These are phyloP conservation scores for Rhinopomastus cyanomelas DNA, from an alignment of 2,113 vertebrate species.

Conservation along the genomic window DNA sequence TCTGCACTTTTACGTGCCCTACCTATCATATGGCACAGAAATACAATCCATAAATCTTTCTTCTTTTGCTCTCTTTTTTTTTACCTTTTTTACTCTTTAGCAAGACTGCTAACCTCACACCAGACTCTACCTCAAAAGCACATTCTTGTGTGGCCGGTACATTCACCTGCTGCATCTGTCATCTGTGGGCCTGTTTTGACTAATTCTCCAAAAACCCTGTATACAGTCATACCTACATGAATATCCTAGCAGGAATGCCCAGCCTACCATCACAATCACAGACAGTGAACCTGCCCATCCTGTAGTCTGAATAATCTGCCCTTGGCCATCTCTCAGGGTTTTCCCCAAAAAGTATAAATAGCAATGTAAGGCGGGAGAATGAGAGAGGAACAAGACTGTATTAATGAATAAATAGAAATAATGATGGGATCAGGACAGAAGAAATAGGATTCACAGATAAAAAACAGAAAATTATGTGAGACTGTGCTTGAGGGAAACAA, in stretches of 20 bases:
- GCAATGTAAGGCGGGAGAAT: not conserved
- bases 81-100: not conserved
- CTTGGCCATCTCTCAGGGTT: not conserved
- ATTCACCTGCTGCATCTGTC: not conserved
- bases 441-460: rapidly evolving
- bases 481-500: not conserved
- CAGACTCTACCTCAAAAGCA: not conserved
- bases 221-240: rapidly evolving
- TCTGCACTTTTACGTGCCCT: not conserved
- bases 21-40: not conserved
- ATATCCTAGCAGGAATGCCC: not conserved
- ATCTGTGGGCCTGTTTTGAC: not conserved
- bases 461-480: slow-evolving; percentile 3
- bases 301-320: not conserved
- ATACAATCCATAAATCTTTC: not conserved
- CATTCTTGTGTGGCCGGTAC: not conserved
- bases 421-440: not conserved
- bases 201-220: not conserved
- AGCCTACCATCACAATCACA: not conserved
- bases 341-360: not conserved
- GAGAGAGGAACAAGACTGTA: not conserved
- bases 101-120: not conserved
- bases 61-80: not conserved
- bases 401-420: not conserved
- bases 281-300: not conserved